Percentiles rank a stretch among this genome's conserved stretches.
Evolutionary conservation across 2,888 invertebrate genomes (phyloP).

Genomic region (Noctua janthina): DNA sequence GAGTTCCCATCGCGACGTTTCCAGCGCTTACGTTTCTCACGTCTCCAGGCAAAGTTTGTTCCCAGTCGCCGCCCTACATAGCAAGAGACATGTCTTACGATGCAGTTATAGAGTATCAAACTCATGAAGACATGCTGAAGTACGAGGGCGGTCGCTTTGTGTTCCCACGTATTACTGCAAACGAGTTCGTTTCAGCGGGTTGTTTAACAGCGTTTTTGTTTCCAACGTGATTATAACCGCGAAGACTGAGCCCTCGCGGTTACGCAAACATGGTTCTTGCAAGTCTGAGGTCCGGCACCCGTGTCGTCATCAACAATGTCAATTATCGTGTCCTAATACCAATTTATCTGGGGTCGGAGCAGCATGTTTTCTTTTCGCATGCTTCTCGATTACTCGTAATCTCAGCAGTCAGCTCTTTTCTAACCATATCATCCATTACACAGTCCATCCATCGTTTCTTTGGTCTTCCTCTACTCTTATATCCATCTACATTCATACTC

Average conservation of each 20-base stretch:
- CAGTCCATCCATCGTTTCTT: background rate
- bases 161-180: conserved; percentile 2
- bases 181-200: conserved; percentile 13
- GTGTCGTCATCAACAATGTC: background rate
- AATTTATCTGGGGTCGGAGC: too few relatives aligned
- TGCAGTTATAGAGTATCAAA: too few relatives aligned
- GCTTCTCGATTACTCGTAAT: background rate
- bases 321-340: too few relatives aligned
- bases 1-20: conserved; percentile 20
- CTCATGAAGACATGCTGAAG: background rate
- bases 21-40: conserved; percentile 20
- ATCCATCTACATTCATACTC: background rate
- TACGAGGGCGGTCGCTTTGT: conserved; percentile 7
- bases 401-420: too few relatives aligned
- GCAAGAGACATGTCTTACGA: background rate
- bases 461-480: background rate
- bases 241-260: conserved; percentile 13
- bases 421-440: too few relatives aligned
- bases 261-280: background rate
- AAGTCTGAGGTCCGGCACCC: background rate
- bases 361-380: background rate
- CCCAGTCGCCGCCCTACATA: background rate
- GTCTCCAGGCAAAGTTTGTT: conserved; percentile 2
- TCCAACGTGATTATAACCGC: conserved; percentile 3
- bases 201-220: conserved; percentile 22